Percentiles rank a stretch among this genome's conserved stretches.
Conservation (phyloP, 1,140 invertebrate genomes). For the Chionoecetes opilio region DNA sequence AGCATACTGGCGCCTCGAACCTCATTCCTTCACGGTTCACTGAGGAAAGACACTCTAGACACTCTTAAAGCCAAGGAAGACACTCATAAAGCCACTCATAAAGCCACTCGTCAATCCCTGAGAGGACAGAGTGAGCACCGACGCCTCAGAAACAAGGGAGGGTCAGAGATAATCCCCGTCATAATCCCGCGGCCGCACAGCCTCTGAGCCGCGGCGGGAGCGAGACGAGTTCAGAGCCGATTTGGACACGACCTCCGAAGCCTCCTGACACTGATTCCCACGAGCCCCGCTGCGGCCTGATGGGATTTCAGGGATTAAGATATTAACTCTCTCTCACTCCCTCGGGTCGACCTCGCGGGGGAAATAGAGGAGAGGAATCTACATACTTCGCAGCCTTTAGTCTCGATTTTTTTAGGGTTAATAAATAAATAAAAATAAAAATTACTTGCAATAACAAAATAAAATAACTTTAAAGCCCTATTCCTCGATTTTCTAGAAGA, state of each 20-base stretch:
- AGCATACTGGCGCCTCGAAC: too few species aligned
- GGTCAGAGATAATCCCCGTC: background rate
- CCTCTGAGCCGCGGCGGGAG: background rate
- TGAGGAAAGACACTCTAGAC: too few species aligned
- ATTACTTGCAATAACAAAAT: too few species aligned
- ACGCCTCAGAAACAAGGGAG: background rate
- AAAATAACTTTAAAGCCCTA: too few species aligned
- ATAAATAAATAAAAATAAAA: too few species aligned
- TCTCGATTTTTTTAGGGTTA: too few species aligned
- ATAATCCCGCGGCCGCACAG: background rate
- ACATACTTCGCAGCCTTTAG: background rate
- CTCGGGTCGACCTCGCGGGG: background rate
- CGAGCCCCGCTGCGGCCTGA: background rate
- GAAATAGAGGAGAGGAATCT: background rate
- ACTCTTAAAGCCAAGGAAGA: too few species aligned
- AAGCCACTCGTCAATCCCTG: too few species aligned
- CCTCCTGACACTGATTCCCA: slow-evolving; percentile 1
- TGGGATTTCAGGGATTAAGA: slow-evolving; percentile 1
- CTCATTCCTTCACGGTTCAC: too few species aligned
- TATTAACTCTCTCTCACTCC: background rate
- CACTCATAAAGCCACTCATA: too few species aligned
- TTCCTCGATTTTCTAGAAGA: too few species aligned
- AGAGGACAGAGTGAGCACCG: too few species aligned
- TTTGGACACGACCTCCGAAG: background rate
- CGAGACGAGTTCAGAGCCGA: background rate